Percentiles rank a stretch among this genome's conserved stretches.
phyloP scores from a whole-genome alignment of 2,797 vertebrate genomes.

The Crypturellus tataupa region DNA sequence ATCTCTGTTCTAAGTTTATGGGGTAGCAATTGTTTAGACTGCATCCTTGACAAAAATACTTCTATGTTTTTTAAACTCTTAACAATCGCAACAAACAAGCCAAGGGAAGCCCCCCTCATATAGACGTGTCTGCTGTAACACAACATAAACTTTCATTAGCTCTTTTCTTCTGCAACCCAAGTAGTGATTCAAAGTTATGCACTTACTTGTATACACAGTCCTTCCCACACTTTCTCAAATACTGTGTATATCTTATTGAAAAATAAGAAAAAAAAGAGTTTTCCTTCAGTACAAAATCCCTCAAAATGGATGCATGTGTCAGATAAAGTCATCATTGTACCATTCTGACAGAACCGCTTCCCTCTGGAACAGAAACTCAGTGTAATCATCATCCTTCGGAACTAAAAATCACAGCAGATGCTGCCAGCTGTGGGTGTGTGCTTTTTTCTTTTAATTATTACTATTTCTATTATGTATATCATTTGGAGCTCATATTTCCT shows the following conservation, averaged over 20 bases:
- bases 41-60: rapidly evolving
- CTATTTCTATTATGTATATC: not conserved
- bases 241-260: not conserved
- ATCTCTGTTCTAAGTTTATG: not conserved
- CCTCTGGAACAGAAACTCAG: not conserved
- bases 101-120: not conserved
- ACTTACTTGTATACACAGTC: not conserved
- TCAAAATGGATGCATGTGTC: not conserved
- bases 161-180: not conserved
- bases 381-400: not conserved
- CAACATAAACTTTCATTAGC: not conserved
- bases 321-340: not conserved
- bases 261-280: not conserved
- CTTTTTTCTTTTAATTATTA: not conserved
- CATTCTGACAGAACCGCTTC: not conserved
- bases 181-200: rapidly evolving
- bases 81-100: not conserved
- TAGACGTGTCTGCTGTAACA: not conserved
- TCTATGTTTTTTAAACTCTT: not conserved
- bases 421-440: not conserved
- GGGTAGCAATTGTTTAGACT: not conserved
- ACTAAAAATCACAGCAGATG: slow-evolving; percentile 13
- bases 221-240: not conserved
- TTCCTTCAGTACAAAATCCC: not conserved
- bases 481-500: not conserved